phyloP scores from a whole-genome alignment of 2,113 vertebrate genomes.

The Acrocephalus arundinaceus region DNA sequence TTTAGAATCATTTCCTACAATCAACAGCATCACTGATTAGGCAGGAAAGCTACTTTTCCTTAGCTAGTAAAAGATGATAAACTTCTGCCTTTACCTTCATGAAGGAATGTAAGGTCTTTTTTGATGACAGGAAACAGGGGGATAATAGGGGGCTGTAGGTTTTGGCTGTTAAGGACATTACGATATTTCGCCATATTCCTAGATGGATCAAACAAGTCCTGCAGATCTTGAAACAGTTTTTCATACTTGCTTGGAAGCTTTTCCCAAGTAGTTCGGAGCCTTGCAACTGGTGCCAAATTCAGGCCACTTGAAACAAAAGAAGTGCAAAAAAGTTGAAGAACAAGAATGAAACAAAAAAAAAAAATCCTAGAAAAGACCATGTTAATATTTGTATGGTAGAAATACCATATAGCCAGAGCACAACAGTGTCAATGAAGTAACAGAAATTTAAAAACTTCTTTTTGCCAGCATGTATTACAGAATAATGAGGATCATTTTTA shows the following conservation, averaged over 20 bases:
- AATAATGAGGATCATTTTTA: neutral
- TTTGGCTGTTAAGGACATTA: conserved; percentile 96
- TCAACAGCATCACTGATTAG: neutral
- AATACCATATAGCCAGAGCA: neutral
- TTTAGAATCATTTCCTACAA: conserved; percentile 94
- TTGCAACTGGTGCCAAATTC: conserved; percentile 94
- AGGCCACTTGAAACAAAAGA: conserved; percentile 81
- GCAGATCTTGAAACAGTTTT: conserved; percentile 96
- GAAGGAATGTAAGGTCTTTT: conserved; percentile 98
- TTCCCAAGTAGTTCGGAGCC: conserved; percentile 96
- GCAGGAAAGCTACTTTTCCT: neutral
- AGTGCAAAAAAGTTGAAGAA: neutral
- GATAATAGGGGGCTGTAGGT: conserved; percentile 95
- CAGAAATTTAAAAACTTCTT: neutral
- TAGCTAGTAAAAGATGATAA: neutral
- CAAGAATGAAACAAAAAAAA: neutral
- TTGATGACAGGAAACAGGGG: conserved; percentile 98
- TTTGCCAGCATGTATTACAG: neutral
- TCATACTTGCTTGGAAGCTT: conserved; percentile 98
- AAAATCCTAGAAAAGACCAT: neutral
- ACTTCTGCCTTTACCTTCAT: conserved; percentile 83
- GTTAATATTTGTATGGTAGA: neutral
- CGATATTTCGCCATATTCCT: conserved; percentile 99
- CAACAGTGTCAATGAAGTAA: neutral
- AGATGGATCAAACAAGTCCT: conserved; percentile 97